Evolutionary conservation across 2,888 invertebrate species (phyloP).

Genomic region (Leucozona laternaria): DNA sequence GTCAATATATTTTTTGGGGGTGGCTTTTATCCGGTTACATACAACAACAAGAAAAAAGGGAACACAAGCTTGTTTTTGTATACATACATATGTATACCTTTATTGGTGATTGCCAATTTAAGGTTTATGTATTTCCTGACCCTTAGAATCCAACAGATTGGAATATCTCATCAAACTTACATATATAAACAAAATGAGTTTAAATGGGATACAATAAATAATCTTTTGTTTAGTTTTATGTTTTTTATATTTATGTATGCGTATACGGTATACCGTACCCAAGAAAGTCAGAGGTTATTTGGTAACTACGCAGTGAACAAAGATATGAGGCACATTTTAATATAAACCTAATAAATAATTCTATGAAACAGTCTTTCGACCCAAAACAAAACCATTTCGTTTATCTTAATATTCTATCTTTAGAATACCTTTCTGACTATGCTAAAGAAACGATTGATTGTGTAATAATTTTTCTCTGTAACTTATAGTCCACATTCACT

Average conservation of each 20-base stretch:
- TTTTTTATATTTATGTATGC: not conserved
- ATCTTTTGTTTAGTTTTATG: not conserved
- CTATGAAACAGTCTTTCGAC: not conserved
- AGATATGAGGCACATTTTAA: not conserved
- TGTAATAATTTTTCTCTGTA: not conserved
- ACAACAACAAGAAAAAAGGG: not conserved
- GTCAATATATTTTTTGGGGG: not conserved
- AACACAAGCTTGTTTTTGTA: not conserved
- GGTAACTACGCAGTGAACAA: not conserved
- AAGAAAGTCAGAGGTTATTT: too few species aligned
- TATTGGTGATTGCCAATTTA: constrained; percentile 10
- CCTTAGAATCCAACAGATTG: constrained; percentile 2
- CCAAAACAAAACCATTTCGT: not conserved
- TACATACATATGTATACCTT: not conserved
- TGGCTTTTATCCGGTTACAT: not conserved
- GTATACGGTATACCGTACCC: too few species aligned
- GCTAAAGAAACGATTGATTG: not conserved
- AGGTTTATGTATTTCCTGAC: constrained; percentile 15
- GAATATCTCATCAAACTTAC: not conserved
- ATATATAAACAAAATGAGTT: not conserved
- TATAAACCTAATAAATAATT: not conserved
- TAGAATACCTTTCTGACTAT: not conserved
- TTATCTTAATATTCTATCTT: not conserved
- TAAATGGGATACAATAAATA: not conserved
- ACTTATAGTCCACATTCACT: not conserved